A percentile compares a stretch with the other conserved stretches of the same genome.
Conservation (phyloP, 2,113 vertebrate species). For the Chloroceryle aenea region DNA sequence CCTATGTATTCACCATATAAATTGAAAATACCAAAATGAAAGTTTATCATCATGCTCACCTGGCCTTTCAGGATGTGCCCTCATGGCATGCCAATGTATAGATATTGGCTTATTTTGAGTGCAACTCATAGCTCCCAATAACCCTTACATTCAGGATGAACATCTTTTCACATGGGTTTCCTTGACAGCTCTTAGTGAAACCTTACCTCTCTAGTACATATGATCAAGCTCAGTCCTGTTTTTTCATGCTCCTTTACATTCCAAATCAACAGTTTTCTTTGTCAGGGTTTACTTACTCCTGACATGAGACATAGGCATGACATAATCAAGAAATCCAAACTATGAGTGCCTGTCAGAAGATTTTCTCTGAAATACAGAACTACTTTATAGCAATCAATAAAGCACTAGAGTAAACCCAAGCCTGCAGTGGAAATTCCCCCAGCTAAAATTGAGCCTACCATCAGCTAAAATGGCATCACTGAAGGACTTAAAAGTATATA, state of each 20-base stretch:
- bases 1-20: background rate
- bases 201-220: background rate
- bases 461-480: conserved; percentile 8
- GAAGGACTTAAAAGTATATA: background rate
- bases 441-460: conserved; percentile 11
- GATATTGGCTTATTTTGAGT: background rate
- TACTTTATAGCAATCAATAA: conserved; percentile 57
- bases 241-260: background rate
- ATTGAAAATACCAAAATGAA: background rate
- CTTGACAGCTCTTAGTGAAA: background rate
- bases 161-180: background rate
- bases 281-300: background rate
- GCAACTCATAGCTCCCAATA: background rate
- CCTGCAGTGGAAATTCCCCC: conserved; percentile 8
- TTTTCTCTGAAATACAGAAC: conserved; percentile 47
- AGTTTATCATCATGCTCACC: background rate
- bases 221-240: background rate
- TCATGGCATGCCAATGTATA: background rate
- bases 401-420: conserved; percentile 28
- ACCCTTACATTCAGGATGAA: background rate
- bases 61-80: background rate
- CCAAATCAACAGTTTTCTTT: background rate
- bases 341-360: background rate
- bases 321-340: conserved; percentile 32
- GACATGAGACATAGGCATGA: background rate